Evolutionary conservation across 2,888 invertebrate species (phyloP).

Genomic region (Luffia ferchaultella): DNA sequence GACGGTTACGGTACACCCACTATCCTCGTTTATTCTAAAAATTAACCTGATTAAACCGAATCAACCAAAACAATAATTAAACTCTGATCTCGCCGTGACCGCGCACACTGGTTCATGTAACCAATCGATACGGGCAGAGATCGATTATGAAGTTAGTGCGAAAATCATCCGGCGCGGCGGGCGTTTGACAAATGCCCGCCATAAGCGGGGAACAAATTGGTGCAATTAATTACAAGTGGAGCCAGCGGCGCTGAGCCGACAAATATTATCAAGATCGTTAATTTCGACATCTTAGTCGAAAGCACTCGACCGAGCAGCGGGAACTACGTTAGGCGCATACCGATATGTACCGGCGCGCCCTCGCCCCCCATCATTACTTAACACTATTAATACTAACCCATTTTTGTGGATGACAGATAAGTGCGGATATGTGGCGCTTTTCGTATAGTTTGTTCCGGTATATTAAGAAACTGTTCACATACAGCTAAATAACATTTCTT

Average conservation of each 20-base stretch:
- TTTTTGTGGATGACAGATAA: background rate
- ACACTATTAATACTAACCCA: too few relatives aligned
- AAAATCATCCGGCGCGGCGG: constrained; percentile 52
- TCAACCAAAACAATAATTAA: too few relatives aligned
- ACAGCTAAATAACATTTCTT: too few relatives aligned
- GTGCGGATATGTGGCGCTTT: too few relatives aligned
- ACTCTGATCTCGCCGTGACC: background rate
- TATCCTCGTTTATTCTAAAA: too few relatives aligned
- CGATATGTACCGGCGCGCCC: too few relatives aligned
- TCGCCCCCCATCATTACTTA: background rate
- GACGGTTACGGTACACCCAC: too few relatives aligned
- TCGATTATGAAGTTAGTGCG: constrained; percentile 59
- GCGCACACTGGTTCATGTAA: background rate
- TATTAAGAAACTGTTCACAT: too few relatives aligned
- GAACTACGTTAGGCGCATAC: background rate
- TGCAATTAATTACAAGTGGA: constrained; percentile 53
- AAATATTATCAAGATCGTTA: constrained; percentile 65
- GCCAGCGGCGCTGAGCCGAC: constrained; percentile 54
- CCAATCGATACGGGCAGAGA: constrained; percentile 47
- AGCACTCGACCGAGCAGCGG: background rate
- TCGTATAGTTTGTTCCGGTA: too few relatives aligned
- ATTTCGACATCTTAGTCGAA: constrained; percentile 27
- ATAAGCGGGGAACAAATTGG: constrained; percentile 62
- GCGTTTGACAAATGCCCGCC: constrained; percentile 59
- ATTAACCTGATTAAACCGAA: too few relatives aligned